These are phyloP conservation scores for Calameuta filiformis DNA, from an alignment of 2,888 invertebrate species.

Conservation along the genomic window DNA sequence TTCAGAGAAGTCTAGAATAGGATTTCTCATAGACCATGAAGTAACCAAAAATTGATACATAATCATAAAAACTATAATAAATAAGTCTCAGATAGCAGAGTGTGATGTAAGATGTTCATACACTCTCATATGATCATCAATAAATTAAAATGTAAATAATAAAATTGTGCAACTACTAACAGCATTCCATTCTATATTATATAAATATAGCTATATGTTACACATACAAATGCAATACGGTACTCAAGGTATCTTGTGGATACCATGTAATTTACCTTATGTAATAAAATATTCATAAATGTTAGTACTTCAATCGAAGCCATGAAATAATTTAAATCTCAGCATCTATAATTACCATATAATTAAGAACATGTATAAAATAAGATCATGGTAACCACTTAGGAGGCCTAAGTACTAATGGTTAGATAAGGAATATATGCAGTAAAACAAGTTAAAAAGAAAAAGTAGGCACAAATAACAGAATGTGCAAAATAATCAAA, in stretches of 20 bases:
- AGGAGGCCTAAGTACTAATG: background rate
- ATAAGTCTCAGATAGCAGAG: background rate
- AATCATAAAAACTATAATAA: background rate
- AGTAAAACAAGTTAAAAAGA: background rate
- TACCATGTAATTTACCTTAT: background rate
- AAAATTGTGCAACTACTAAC: background rate
- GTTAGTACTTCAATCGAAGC: background rate
- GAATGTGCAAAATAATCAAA: background rate
- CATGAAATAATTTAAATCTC: background rate
- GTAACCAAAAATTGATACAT: background rate
- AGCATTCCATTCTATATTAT: background rate
- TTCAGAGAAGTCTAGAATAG: background rate
- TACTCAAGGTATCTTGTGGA: background rate
- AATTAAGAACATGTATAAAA: background rate
- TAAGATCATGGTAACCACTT: background rate
- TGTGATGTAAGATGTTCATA: background rate
- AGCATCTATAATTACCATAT: background rate
- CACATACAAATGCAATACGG: background rate
- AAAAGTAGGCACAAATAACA: background rate
- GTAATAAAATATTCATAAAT: background rate
- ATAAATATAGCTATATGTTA: background rate
- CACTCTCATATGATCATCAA: background rate
- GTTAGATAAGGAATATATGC: background rate
- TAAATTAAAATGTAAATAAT: background rate
- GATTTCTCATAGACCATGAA: background rate